A percentile compares a stretch with the other conserved stretches of the same genome.
Evolutionary conservation across 1,140 invertebrate species (phyloP).

Genomic region (Drosophila aff.): DNA sequence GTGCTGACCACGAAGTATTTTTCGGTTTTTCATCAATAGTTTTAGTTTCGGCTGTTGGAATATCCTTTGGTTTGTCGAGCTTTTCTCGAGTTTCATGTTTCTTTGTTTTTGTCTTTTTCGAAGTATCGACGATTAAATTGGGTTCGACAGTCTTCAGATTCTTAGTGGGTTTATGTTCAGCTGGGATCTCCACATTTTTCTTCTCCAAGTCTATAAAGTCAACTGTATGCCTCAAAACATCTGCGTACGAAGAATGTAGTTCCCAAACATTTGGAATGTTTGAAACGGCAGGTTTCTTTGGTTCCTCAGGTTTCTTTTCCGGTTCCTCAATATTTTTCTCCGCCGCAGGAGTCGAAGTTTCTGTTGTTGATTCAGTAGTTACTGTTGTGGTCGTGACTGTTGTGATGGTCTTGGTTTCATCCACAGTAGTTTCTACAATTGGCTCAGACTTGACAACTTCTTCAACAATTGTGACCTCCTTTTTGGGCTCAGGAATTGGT

Average conservation of each 20-base stretch:
- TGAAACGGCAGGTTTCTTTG: not conserved
- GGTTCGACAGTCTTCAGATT: not conserved
- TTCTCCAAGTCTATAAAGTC: slow-evolving; percentile 64
- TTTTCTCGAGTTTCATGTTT: slow-evolving; percentile 35
- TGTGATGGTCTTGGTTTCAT: slow-evolving; percentile 18
- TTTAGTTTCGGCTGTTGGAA: not conserved
- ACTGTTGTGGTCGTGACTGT: slow-evolving; percentile 31
- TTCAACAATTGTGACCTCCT: too few species aligned
- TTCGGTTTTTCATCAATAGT: not conserved
- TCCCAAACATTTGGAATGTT: slow-evolving; percentile 39
- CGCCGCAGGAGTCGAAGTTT: slow-evolving; percentile 2
- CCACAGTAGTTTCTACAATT: slow-evolving; percentile 1
- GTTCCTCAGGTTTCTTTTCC: slow-evolving; percentile 18
- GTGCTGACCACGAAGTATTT: slow-evolving; percentile 34
- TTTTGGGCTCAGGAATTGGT: too few species aligned
- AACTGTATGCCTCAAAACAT: slow-evolving; percentile 69
- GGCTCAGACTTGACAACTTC: slow-evolving; percentile 1
- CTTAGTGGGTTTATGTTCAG: not conserved
- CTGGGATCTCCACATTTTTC: slow-evolving; percentile 36
- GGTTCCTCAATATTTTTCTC: not conserved
- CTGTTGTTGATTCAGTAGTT: slow-evolving; percentile 7
- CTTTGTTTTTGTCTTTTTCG: slow-evolving; percentile 30
- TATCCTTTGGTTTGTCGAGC: not conserved
- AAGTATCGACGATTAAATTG: not conserved
- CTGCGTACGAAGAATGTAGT: slow-evolving; percentile 65